Percentiles rank a stretch among this genome's conserved stretches.
Conservation (phyloP, 1,140 invertebrate genomes). For the Tribolium castaneum region DNA sequence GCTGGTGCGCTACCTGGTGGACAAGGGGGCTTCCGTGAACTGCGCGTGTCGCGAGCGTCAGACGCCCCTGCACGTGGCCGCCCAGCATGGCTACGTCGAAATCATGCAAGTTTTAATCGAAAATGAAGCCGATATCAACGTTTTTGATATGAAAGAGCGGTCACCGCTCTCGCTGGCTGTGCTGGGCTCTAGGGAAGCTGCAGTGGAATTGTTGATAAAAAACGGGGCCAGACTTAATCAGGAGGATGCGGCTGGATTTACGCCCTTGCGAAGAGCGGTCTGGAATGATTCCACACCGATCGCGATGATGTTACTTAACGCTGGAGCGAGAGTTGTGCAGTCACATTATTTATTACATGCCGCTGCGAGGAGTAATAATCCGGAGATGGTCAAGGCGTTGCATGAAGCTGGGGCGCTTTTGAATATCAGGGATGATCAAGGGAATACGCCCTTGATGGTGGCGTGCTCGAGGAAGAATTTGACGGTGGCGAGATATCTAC, state of each 20-base stretch:
- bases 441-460: conserved; percentile 72
- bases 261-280: conserved; percentile 69
- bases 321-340: conserved; percentile 70
- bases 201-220: conserved; percentile 66
- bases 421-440: conserved; percentile 67
- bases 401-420: conserved; percentile 66
- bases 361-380: conserved; percentile 66
- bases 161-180: conserved; percentile 70
- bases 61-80: conserved; percentile 90
- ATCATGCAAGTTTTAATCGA: conserved; percentile 71
- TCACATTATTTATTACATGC: conserved; percentile 70
- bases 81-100: conserved; percentile 71
- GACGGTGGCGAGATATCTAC: conserved; percentile 65
- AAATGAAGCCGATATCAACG: conserved; percentile 69
- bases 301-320: conserved; percentile 62
- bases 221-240: conserved; percentile 70
- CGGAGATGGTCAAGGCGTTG: conserved; percentile 66
- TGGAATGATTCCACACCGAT: conserved; percentile 55
- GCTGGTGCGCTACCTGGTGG: conserved; percentile 70
- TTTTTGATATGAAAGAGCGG: conserved; percentile 68
- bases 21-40: conserved; percentile 86
- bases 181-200: conserved; percentile 63
- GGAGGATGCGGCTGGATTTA: conserved; percentile 68
- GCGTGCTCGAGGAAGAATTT: conserved; percentile 69
- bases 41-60: conserved; percentile 60